Evolutionary conservation across 1,140 invertebrate species (phyloP).

Genomic region (Mylabris phalerata): DNA sequence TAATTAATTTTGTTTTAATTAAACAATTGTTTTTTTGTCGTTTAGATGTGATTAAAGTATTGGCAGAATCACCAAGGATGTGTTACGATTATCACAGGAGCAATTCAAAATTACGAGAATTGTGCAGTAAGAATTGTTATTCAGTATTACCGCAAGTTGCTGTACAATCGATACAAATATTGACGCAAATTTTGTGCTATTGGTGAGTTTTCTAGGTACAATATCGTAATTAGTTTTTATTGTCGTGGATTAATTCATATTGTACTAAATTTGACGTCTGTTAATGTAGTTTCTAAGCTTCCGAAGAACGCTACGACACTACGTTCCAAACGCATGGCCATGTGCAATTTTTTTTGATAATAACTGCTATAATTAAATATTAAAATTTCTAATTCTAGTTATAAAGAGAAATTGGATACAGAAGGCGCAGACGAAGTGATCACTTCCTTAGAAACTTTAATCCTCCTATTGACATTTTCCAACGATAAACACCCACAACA

Average conservation of each 20-base stretch:
- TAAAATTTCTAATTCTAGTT: constrained; percentile 43
- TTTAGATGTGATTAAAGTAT: constrained; percentile 44
- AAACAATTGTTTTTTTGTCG: constrained; percentile 8
- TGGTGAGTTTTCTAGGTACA: constrained; percentile 42
- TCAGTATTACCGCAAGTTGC: constrained; percentile 56
- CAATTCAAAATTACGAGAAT: constrained; percentile 47
- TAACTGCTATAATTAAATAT: not conserved
- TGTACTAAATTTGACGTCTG: not conserved
- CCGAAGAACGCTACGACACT: too few relatives aligned
- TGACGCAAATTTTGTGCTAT: constrained; percentile 60
- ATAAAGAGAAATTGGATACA: constrained; percentile 56
- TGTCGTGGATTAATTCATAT: too few relatives aligned
- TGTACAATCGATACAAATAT: constrained; percentile 61
- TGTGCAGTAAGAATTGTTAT: constrained; percentile 52
- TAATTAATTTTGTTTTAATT: not conserved
- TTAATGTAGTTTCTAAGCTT: too few relatives aligned
- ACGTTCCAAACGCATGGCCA: too few relatives aligned
- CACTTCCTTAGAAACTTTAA: constrained; percentile 60
- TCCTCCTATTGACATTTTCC: constrained; percentile 51
- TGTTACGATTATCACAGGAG: constrained; percentile 47
- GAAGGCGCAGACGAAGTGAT: constrained; percentile 56
- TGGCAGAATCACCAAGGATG: constrained; percentile 50
- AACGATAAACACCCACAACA: constrained; percentile 50
- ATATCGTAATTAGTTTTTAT: not conserved
- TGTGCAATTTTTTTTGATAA: too few relatives aligned